These are phyloP conservation scores for Drosophila serrata DNA, from an alignment of 1,140 invertebrate species.

Conservation along the genomic window DNA sequence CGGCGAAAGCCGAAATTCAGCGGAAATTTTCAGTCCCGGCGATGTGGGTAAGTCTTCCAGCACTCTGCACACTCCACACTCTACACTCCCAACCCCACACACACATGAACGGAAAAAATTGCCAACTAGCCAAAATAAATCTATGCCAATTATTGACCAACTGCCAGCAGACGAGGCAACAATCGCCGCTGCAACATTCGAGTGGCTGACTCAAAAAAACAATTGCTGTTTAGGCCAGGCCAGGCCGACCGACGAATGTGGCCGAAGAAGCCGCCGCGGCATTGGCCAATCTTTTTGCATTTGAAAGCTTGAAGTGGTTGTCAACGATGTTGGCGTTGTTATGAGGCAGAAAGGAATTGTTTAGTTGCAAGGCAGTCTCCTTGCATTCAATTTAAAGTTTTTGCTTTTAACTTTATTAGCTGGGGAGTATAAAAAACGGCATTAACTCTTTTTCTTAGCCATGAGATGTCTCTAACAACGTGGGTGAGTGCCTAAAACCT, in stretches of 20 bases:
- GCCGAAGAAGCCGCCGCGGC: slow-evolving; percentile 64
- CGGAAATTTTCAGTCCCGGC: slow-evolving; percentile 76
- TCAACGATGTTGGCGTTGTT: slow-evolving; percentile 49
- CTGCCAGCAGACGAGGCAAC: slow-evolving; percentile 64
- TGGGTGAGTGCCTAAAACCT: neutral
- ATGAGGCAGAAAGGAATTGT: slow-evolving; percentile 38
- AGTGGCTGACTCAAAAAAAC: slow-evolving; percentile 49
- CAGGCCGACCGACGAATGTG: slow-evolving; percentile 38
- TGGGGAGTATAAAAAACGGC: slow-evolving; percentile 13
- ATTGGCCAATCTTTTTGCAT: slow-evolving; percentile 69
- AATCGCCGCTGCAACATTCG: slow-evolving; percentile 53
- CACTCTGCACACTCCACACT: slow-evolving; percentile 18
- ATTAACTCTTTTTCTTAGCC: neutral
- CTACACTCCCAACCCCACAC: too few species aligned
- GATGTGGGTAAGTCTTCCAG: slow-evolving; percentile 75
- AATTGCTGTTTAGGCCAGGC: slow-evolving; percentile 38
- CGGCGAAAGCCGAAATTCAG: slow-evolving; percentile 71
- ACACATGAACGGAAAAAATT: slow-evolving; percentile 49
- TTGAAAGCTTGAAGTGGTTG: slow-evolving; percentile 65
- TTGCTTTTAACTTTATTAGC: slow-evolving; percentile 11
- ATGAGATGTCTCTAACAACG: slow-evolving; percentile 1
- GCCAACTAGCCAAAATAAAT: slow-evolving; percentile 81
- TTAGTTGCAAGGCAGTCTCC: slow-evolving; percentile 11
- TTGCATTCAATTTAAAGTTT: slow-evolving; percentile 32
- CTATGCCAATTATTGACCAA: slow-evolving; percentile 84